Evolutionary conservation across 2,797 vertebrate species (phyloP), one percentile per base, ranked within the genome.

Genomic region (Epinephelus awoara): DNA sequence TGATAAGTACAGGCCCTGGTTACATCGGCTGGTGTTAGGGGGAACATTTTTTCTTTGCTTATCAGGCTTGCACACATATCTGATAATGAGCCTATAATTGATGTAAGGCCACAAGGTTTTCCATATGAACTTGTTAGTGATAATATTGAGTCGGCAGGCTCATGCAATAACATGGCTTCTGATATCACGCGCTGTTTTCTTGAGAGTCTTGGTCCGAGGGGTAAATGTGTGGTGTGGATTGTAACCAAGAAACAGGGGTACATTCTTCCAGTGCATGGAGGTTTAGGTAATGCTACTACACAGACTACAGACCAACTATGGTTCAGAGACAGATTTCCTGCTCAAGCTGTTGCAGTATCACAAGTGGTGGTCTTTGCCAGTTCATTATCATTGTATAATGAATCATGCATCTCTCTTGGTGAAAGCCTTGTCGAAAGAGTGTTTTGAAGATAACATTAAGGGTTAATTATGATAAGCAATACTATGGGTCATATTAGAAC

Each of bases 171-270:
- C 63, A 72, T 11, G n/a, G 40, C 78, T 69, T 56, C 65, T 80
- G 68, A 59, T 75, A 75, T 72, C 25, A 51, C 17, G 40, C 67
- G 29, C 21, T 40, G 21, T 67, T 72, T 69, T 58, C 67, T 62
- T 77, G 59, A 51, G 38, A 50, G 34, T 72, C 68, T 72, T 38
- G 42, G 14, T 70, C 52, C 50, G 49, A 58, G 34, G 29, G 66
- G 57, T 75, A 44, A 78, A 51, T 63, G 21, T 59, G 27, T 54
- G 29, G 29, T 67, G 55, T 79, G 72, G 40, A 75, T 79, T 86
- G 23, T 66, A 81, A 75, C 42, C 17, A 38, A 59, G 25, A 47
- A 58, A 5, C 40, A 66, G 57, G 57, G 18, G 0, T 54, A 23
- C 58, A 68, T 63, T 75, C 44, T 42, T 64, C 40, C 59, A 46